phyloP scores from a whole-genome alignment of 2,797 vertebrate genomes.

The Sebastes variabilis region DNA sequence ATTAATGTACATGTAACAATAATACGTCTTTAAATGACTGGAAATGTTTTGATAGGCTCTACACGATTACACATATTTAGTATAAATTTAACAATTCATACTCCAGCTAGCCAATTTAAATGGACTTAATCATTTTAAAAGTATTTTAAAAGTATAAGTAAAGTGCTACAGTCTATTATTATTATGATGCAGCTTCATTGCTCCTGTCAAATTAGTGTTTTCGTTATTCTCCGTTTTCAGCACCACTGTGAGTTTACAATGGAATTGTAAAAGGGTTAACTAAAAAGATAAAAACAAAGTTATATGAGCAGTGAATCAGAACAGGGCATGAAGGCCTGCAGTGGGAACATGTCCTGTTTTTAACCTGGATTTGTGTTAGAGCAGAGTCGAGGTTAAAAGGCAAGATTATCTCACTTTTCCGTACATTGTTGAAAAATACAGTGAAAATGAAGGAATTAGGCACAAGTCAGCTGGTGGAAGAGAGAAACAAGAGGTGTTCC shows the following conservation, averaged over 20 bases:
- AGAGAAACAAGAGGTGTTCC: neutral
- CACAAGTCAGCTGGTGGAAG: slow-evolving; percentile 26
- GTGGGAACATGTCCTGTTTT: neutral
- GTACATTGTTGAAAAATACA: neutral
- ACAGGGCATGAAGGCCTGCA: neutral
- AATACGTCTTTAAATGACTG: neutral
- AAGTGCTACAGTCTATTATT: neutral
- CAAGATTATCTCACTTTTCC: neutral
- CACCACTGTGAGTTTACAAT: neutral
- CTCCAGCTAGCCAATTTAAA: neutral
- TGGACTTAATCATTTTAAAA: neutral
- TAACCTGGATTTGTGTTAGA: neutral
- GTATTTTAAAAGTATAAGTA: no score
- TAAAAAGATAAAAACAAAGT: neutral
- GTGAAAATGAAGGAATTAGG: slow-evolving; percentile 10
- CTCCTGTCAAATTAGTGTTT: neutral
- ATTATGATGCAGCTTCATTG: neutral
- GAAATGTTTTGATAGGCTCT: neutral
- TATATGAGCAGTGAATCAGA: neutral
- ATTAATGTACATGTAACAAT: neutral
- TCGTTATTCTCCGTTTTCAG: neutral
- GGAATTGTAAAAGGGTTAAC: neutral
- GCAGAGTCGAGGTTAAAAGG: slow-evolving; percentile 5
- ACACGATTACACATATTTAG: no score
- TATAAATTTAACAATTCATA: neutral